phyloP scores from a whole-genome alignment of 2,888 invertebrate species.

The Chrysolina americana region DNA sequence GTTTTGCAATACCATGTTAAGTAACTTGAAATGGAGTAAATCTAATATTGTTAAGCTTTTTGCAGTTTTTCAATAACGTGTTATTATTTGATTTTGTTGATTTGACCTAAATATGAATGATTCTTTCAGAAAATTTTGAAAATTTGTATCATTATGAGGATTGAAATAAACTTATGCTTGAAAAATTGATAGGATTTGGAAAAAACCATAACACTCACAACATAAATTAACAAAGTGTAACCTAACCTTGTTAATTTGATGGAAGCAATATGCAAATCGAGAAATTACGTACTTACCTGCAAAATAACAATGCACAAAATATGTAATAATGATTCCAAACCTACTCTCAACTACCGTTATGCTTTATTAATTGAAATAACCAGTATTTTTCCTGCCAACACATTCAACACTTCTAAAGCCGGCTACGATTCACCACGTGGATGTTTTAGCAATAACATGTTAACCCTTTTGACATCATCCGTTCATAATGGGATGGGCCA shows the following conservation, averaged over 20 bases:
- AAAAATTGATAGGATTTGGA: background rate
- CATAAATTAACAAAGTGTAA: background rate
- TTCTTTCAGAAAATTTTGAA: background rate
- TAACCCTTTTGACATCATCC: too few species aligned
- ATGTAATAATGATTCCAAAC: background rate
- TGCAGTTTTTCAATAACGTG: slow-evolving; percentile 16
- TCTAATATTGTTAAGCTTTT: background rate
- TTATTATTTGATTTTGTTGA: background rate
- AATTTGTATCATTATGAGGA: background rate
- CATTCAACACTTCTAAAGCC: too few species aligned
- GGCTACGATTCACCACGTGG: too few species aligned
- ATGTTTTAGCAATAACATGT: too few species aligned
- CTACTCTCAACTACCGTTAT: background rate
- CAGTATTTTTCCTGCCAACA: too few species aligned
- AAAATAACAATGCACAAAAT: background rate
- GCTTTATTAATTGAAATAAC: background rate
- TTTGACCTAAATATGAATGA: background rate
- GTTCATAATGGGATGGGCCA: too few species aligned
- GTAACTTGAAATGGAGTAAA: background rate
- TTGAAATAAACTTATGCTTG: background rate
- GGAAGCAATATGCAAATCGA: background rate
- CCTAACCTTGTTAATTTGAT: background rate
- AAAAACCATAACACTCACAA: background rate
- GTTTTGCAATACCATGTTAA: slow-evolving; percentile 8
- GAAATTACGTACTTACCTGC: background rate